Percentiles rank a stretch among this genome's conserved stretches.
phyloP scores from a whole-genome alignment of 2,888 invertebrate genomes.

The Rhopalosiphum nymphaeae region DNA sequence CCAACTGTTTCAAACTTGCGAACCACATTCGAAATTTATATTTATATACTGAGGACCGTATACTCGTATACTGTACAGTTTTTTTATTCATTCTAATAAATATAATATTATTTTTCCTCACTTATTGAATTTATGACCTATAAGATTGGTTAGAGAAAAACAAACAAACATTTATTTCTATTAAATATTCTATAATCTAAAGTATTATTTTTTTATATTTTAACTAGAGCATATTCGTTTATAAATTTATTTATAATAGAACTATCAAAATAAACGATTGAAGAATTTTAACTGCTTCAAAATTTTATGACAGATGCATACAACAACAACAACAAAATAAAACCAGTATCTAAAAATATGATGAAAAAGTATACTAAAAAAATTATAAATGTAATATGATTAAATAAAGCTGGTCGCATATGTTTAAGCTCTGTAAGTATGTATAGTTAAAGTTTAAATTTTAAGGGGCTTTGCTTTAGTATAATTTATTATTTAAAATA shows the following conservation, averaged over 20 bases:
- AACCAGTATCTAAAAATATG: neutral
- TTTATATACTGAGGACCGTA: neutral
- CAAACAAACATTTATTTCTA: neutral
- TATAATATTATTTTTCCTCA: neutral
- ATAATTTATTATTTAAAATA: neutral
- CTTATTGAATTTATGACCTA: neutral
- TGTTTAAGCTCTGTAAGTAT: neutral
- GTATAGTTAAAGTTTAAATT: neutral
- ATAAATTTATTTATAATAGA: too few species aligned
- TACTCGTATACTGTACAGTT: neutral
- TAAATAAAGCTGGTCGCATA: neutral
- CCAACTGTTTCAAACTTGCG: neutral
- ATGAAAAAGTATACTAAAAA: neutral
- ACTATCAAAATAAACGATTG: neutral
- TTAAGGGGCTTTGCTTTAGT: neutral
- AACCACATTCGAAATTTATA: conserved; percentile 5
- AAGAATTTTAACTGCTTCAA: neutral
- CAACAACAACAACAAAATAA: neutral
- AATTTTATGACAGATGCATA: neutral
- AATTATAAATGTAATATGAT: neutral
- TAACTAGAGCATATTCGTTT: neutral
- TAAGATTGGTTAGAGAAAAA: neutral
- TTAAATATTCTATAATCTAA: neutral
- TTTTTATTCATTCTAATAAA: neutral
- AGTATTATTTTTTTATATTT: neutral